Conservation (phyloP, 2,888 invertebrate genomes). For the Piscicola geometra region DNA sequence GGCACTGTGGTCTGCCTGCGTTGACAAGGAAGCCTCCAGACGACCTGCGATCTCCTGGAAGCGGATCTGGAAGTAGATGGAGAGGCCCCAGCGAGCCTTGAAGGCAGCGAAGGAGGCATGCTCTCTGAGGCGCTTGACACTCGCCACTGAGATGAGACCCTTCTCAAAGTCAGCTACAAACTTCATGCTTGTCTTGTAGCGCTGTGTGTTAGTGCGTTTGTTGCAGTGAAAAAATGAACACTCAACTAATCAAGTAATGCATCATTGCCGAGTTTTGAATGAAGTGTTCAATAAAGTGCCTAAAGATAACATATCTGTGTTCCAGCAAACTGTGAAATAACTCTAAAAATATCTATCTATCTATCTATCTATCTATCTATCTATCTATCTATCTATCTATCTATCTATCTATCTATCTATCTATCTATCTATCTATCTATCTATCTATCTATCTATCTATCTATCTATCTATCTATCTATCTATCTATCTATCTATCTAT, state of each 20-base stretch:
- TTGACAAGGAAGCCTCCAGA: conserved; percentile 60
- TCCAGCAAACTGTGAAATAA: no score
- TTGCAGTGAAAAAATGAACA: no score
- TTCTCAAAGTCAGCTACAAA: conserved; percentile 71
- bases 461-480: no score
- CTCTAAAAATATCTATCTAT: no score
- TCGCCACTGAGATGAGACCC: conserved; percentile 63
- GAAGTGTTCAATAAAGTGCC: neutral
- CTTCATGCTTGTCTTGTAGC: conserved; percentile 72
- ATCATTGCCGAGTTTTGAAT: neutral
- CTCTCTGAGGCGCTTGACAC: conserved; percentile 63
- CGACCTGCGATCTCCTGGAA: conserved; percentile 85
- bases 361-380: no score
- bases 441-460: no score
- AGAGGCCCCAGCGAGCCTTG: conserved; percentile 82
- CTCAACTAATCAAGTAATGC: neutral
- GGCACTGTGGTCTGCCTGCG: conserved; percentile 46
- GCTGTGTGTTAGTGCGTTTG: conserved; percentile 54
- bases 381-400: no score
- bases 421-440: no score
- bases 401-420: no score
- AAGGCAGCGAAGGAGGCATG: conserved; percentile 73
- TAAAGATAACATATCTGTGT: no score
- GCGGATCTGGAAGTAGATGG: conserved; percentile 90
- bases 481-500: no score